Evolutionary conservation across 2,113 vertebrate species (phyloP).

Genomic region (Aptenodytes forsteri): DNA sequence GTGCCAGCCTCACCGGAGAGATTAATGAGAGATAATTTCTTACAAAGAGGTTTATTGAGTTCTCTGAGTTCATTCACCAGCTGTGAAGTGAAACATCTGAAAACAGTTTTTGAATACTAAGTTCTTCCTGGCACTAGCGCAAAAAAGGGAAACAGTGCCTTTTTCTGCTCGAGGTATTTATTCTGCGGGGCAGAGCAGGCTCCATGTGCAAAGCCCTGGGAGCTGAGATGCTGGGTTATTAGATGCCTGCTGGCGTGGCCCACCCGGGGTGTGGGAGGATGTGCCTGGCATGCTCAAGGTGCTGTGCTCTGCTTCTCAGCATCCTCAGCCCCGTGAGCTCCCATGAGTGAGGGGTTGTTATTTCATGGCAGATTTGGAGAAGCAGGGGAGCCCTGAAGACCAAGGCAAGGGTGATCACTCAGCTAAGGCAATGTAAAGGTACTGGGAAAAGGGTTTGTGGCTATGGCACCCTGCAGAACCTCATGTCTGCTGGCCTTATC

Average conservation of each 20-base stretch:
- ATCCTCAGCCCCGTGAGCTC: neutral
- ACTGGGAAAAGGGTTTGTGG: neutral
- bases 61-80: conserved; percentile 31
- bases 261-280: neutral
- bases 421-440: neutral
- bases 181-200: neutral
- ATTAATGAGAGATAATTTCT: conserved; percentile 62
- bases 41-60: conserved; percentile 62
- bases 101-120: conserved; percentile 52
- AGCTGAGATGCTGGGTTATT: neutral
- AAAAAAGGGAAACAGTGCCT: neutral
- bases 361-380: neutral
- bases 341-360: fast-evolving
- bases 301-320: fast-evolving
- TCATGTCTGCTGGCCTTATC: neutral
- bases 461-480: neutral
- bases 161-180: neutral
- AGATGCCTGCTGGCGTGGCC: neutral
- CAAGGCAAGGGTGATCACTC: neutral
- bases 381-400: neutral
- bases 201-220: neutral
- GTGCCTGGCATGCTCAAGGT: neutral
- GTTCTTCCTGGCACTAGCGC: neutral
- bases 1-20: conserved; percentile 25
- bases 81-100: conserved; percentile 62